Evolutionary conservation across 1,140 invertebrate species (phyloP).

Genomic region (Protaetia brevitarsis): DNA sequence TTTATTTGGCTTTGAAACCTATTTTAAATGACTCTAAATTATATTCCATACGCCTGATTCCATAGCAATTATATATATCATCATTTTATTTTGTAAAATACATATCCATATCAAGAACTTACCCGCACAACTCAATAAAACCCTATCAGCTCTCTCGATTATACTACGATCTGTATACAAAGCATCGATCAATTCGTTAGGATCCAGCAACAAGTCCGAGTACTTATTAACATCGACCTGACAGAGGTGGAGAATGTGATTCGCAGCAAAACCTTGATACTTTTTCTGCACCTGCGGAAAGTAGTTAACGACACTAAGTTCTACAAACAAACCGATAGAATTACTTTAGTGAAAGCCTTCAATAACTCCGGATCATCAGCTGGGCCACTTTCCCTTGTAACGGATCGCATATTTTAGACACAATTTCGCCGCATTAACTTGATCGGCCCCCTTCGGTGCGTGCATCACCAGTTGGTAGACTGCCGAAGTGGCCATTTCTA

Average conservation of each 20-base stretch:
- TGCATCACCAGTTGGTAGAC: conserved; percentile 38
- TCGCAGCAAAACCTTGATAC: conserved; percentile 35
- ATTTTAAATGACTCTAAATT: no score
- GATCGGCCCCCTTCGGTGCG: conserved; percentile 40
- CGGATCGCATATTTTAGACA: conserved; percentile 40
- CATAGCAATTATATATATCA: no score
- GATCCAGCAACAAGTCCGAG: conserved; percentile 31
- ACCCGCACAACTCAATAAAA: conserved; percentile 35
- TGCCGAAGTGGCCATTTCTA: conserved; percentile 39
- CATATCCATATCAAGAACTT: conserved; percentile 2
- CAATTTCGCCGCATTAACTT: conserved; percentile 37
- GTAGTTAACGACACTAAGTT: background rate
- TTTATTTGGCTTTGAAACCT: no score
- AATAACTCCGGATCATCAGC: conserved; percentile 18
- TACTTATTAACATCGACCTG: conserved; percentile 36
- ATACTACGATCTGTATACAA: conserved; percentile 41
- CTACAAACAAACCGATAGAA: background rate
- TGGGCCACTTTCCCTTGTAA: conserved; percentile 28
- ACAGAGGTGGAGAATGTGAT: conserved; percentile 39
- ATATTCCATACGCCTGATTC: no score
- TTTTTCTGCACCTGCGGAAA: conserved; percentile 36
- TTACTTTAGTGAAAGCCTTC: conserved; percentile 33
- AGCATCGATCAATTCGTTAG: conserved; percentile 36
- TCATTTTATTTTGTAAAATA: no score
- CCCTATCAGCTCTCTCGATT: conserved; percentile 25